phyloP scores from a whole-genome alignment of 2,888 invertebrate genomes.

The Bugulina stolonifera region DNA sequence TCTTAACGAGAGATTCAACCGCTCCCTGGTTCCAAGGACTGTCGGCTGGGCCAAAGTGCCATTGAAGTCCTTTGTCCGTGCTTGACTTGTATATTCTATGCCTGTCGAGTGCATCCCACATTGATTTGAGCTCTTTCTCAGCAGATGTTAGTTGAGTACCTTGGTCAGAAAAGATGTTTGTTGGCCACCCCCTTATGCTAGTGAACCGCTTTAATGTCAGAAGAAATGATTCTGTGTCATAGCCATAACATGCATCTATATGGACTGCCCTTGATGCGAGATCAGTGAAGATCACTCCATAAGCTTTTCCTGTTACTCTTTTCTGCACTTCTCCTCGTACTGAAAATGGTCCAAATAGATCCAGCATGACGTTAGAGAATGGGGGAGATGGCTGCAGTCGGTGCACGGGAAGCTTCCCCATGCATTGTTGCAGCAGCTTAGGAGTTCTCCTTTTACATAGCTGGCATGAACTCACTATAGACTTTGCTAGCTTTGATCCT shows the following conservation, averaged over 20 bases:
- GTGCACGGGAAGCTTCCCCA: too few relatives aligned
- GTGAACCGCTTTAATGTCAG: too few relatives aligned
- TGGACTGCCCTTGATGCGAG: not conserved
- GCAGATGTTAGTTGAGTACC: not conserved
- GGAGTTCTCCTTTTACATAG: too few relatives aligned
- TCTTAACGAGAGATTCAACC: too few relatives aligned
- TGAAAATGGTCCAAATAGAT: too few relatives aligned
- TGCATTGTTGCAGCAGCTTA: too few relatives aligned
- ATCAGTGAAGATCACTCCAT: not conserved
- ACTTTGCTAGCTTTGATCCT: too few relatives aligned
- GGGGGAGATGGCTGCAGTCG: not conserved
- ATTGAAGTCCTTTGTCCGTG: not conserved
- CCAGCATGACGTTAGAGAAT: too few relatives aligned
- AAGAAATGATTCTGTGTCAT: too few relatives aligned
- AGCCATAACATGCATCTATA: not conserved
- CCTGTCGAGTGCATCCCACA: not conserved
- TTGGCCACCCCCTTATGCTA: too few relatives aligned
- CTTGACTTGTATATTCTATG: not conserved
- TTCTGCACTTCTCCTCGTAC: not conserved
- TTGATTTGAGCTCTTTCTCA: not conserved
- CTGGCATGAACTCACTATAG: too few relatives aligned
- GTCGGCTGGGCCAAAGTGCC: not conserved
- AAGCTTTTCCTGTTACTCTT: not conserved
- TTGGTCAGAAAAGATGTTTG: too few relatives aligned
- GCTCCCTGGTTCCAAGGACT: not conserved